Conservation (phyloP, 1,140 invertebrate genomes). For the Polypedilum vanderplanki region DNA sequence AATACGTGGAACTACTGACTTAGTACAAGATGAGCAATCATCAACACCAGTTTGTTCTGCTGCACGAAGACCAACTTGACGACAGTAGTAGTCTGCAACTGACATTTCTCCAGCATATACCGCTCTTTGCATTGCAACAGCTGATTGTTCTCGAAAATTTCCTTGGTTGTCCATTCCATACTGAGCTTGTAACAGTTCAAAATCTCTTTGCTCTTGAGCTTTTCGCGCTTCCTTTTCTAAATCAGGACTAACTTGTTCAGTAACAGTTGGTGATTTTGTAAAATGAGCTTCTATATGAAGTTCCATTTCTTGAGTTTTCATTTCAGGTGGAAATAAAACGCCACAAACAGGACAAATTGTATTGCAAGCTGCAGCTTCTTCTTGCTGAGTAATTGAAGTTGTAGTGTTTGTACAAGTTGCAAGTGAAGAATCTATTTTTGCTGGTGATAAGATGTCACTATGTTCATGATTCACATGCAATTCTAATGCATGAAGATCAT, state of each 20-base stretch:
- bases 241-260: slow-evolving; percentile 34
- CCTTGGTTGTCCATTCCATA: slow-evolving; percentile 85
- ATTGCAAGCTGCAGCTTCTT: slow-evolving; percentile 9
- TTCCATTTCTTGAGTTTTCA: slow-evolving; percentile 32
- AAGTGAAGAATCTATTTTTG: slow-evolving; percentile 37
- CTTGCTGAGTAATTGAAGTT: background rate
- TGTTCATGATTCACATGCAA: slow-evolving; percentile 81
- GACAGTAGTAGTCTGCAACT: slow-evolving; percentile 76
- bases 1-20: slow-evolving; percentile 47
- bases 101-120: slow-evolving; percentile 78
- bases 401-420: background rate
- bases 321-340: slow-evolving; percentile 26
- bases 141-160: slow-evolving; percentile 72
- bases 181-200: slow-evolving; percentile 70
- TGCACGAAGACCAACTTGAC: slow-evolving; percentile 63
- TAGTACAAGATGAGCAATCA: slow-evolving; percentile 70
- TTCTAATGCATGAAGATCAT: slow-evolving; percentile 64
- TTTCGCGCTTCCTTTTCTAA: slow-evolving; percentile 63
- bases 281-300: slow-evolving; percentile 65
- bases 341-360: slow-evolving; percentile 47
- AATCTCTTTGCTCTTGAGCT: slow-evolving; percentile 69
- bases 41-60: slow-evolving; percentile 73
- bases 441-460: slow-evolving; percentile 48
- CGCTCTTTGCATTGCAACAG: slow-evolving; percentile 73
- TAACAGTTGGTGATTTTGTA: slow-evolving; percentile 37